phyloP scores from a whole-genome alignment of 2,113 vertebrate genomes.

The Sorex araneus region DNA sequence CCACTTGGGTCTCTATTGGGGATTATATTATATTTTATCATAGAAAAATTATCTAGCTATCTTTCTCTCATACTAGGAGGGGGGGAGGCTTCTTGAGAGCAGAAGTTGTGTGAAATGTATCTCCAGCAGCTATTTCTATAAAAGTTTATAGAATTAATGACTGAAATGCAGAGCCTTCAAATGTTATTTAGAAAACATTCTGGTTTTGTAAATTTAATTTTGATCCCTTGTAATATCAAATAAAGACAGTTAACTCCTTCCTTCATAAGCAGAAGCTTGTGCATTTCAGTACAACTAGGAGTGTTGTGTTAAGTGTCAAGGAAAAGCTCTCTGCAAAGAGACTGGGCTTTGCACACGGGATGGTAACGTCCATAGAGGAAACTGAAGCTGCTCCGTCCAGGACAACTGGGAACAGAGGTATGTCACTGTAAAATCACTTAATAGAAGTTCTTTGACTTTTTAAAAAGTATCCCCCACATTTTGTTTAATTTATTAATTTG shows the following conservation, averaged over 20 bases:
- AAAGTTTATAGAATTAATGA: background rate
- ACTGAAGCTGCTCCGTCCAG: background rate
- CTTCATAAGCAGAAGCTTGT: background rate
- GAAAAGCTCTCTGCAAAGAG: constrained; percentile 28
- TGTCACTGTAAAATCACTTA: background rate
- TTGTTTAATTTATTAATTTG: too few species aligned
- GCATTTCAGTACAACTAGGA: background rate
- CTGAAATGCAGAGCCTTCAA: background rate
- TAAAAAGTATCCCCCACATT: too few species aligned
- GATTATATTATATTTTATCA: background rate
- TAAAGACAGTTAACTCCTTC: constrained; percentile 3
- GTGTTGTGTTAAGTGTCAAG: background rate
- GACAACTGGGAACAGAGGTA: background rate
- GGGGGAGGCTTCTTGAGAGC: background rate
- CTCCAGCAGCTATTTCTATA: background rate
- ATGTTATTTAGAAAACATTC: background rate
- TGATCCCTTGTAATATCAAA: constrained; percentile 34
- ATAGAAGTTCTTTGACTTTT: background rate
- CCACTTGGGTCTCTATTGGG: background rate
- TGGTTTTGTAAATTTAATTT: constrained; percentile 36
- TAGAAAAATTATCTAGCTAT: background rate
- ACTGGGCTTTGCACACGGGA: background rate
- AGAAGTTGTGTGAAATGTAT: background rate
- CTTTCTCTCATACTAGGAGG: background rate
- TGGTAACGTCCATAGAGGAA: background rate